Evolutionary conservation across 2,113 vertebrate genomes (phyloP).

Genomic region (Mastomys coucha): DNA sequence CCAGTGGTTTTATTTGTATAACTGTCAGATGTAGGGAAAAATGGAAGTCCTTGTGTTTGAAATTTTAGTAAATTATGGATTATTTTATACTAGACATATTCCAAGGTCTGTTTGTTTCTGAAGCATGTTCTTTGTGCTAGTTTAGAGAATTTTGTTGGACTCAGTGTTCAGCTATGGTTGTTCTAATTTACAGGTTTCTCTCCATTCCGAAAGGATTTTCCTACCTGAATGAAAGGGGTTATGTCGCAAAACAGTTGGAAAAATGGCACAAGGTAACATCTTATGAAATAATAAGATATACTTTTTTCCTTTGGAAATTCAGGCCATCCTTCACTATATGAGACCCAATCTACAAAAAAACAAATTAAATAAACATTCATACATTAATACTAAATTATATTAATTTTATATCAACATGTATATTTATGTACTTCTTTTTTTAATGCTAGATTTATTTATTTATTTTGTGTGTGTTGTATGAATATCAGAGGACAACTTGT

Average conservation of each 20-base stretch:
- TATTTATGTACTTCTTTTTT: background rate
- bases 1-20: background rate
- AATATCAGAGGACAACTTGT: background rate
- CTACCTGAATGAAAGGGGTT: constrained; percentile 98
- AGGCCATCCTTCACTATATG: background rate
- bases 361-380: background rate
- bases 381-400: background rate
- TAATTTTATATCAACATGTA: background rate
- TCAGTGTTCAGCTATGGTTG: constrained; percentile 22
- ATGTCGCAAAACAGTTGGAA: constrained; percentile 97
- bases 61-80: constrained; percentile 14
- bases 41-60: background rate
- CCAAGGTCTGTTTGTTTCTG: background rate
- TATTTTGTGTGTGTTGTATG: background rate
- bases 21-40: background rate
- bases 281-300: constrained; percentile 25
- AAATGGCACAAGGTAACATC: constrained; percentile 97
- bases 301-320: constrained; percentile 34
- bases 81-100: constrained; percentile 23
- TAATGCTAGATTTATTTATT: no score
- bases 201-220: constrained; percentile 99
- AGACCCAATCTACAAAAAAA: background rate
- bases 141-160: constrained; percentile 4
- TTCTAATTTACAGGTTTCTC: constrained; percentile 92
- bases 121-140: background rate